A percentile compares a stretch with the other conserved stretches of the same genome.
Evolutionary conservation across 2,797 vertebrate genomes (phyloP).

Genomic region (Ptychobarbus kaznakovi): DNA sequence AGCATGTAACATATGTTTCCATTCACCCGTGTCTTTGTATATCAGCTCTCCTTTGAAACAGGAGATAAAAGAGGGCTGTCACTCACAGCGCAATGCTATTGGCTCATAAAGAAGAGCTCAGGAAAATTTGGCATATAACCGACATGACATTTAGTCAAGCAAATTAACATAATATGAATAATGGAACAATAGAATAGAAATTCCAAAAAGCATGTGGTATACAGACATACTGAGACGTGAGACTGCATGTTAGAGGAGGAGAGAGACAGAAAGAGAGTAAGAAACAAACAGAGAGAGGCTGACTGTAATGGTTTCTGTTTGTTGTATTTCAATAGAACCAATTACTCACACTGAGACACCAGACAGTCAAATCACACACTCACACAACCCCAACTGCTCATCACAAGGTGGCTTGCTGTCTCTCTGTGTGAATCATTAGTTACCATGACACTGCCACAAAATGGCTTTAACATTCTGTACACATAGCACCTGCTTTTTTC

Average conservation of each 20-base stretch:
- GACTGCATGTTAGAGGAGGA: not conserved
- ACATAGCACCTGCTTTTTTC: slow-evolving; percentile 65
- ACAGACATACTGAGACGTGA: not conserved
- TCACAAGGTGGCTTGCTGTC: slow-evolving; percentile 52
- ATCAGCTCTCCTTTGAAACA: not conserved
- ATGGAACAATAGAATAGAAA: slow-evolving; percentile 8
- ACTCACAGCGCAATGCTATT: not conserved
- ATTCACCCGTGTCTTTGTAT: not conserved
- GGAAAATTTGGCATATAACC: not conserved
- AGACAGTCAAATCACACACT: slow-evolving; percentile 49
- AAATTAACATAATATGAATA: slow-evolving; percentile 33
- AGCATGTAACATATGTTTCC: not conserved
- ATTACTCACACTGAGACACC: slow-evolving; percentile 50
- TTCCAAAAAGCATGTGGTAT: not conserved
- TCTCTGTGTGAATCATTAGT: slow-evolving; percentile 69
- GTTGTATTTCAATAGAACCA: slow-evolving; percentile 55
- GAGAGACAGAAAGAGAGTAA: slow-evolving; percentile 34
- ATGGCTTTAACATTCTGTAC: slow-evolving; percentile 67
- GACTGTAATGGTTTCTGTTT: slow-evolving; percentile 50
- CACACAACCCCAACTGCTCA: slow-evolving; percentile 47
- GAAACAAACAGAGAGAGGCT: slow-evolving; percentile 41
- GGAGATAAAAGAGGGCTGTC: slow-evolving; percentile 22
- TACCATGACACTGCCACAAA: slow-evolving; percentile 71
- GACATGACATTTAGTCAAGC: slow-evolving; percentile 1
- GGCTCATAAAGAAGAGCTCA: slow-evolving; percentile 5